Conservation (phyloP, 1,140 invertebrate genomes). For the Paraescarpia echinospica region DNA sequence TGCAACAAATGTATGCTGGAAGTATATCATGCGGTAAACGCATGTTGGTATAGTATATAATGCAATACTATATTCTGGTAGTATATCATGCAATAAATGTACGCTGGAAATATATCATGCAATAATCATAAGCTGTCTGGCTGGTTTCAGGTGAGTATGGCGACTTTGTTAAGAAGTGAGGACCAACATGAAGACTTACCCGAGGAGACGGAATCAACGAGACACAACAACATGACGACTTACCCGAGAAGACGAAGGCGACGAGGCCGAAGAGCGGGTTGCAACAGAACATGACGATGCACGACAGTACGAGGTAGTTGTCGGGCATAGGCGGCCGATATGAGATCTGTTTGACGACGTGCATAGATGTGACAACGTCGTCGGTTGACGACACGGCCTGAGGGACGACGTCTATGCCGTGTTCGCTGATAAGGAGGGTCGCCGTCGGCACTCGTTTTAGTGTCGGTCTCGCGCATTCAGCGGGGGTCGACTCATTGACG, state of each 20-base stretch:
- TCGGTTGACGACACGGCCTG: neutral
- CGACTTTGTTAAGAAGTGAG: no score
- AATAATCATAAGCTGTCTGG: no score
- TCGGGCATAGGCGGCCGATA: neutral
- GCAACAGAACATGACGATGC: slow-evolving; percentile 11
- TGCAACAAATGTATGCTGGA: no score
- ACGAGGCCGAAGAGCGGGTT: slow-evolving; percentile 11
- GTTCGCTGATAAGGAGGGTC: neutral
- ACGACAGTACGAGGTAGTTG: slow-evolving; percentile 13
- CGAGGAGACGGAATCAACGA: no score
- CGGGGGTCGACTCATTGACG: neutral
- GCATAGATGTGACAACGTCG: neutral
- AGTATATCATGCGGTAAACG: no score
- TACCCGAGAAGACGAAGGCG: slow-evolving; percentile 15
- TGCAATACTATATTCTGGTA: no score
- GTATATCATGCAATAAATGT: no score
- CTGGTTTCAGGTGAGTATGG: no score
- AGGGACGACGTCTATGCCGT: neutral
- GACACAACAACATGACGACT: neutral
- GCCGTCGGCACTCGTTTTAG: neutral
- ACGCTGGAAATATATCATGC: no score
- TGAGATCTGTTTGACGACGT: neutral
- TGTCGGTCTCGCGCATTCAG: neutral
- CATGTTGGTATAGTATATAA: no score
- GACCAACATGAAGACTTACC: no score